Percentiles rank a stretch among this genome's conserved stretches.
Conservation (phyloP, 2,113 vertebrate species). For the Rhinolophus ferrumequinum region DNA sequence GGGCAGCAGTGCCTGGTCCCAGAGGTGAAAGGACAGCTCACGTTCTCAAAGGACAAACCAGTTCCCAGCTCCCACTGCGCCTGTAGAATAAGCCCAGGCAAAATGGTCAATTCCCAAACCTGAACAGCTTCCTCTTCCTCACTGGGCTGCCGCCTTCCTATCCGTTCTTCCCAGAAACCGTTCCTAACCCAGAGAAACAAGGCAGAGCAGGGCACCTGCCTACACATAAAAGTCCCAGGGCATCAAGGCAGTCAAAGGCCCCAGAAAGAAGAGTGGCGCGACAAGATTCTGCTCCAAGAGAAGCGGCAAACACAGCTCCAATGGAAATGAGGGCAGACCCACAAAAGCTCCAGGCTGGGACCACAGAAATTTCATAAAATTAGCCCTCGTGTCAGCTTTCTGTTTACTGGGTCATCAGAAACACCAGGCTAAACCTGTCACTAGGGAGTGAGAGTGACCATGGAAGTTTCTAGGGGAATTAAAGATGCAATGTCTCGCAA, state of each 20-base stretch:
- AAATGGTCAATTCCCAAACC: background rate
- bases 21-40: background rate
- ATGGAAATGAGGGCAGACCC: background rate
- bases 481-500: background rate
- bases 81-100: background rate
- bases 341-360: background rate
- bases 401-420: background rate
- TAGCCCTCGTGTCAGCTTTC: rapidly evolving
- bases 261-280: background rate
- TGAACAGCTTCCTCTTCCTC: background rate
- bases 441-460: too few relatives aligned
- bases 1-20: background rate
- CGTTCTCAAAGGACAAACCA: background rate
- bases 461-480: background rate
- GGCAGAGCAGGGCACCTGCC: background rate
- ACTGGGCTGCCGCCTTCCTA: background rate
- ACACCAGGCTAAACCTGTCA: background rate
- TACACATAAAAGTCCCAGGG: background rate
- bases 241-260: background rate
- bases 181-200: background rate
- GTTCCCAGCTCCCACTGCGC: background rate
- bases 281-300: background rate
- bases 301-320: background rate
- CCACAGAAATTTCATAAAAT: background rate
- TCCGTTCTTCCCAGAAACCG: background rate